These are phyloP conservation scores for Micrastur ruficollis DNA, from an alignment of 2,797 vertebrate species.

Conservation along the genomic window DNA sequence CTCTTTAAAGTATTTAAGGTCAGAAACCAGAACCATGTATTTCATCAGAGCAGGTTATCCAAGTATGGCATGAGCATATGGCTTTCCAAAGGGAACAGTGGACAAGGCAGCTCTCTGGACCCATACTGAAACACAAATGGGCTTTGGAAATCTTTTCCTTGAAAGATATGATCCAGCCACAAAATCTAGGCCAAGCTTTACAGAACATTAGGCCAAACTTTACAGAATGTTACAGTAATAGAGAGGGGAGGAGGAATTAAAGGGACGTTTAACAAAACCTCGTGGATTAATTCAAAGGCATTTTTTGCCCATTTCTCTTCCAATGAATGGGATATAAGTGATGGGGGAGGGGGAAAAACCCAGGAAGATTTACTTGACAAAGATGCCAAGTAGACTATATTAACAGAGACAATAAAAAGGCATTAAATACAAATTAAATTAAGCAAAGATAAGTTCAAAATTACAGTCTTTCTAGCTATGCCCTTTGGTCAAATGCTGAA, in stretches of 20 bases:
- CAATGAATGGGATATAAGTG: not conserved
- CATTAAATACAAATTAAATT: not conserved
- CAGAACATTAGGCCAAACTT: not conserved
- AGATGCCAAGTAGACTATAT: not conserved
- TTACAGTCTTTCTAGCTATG: not conserved
- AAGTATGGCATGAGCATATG: fast-evolving
- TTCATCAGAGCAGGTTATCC: not conserved
- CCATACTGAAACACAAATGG: not conserved
- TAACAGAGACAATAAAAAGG: not conserved
- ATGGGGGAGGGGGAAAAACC: not conserved
- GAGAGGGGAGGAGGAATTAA: not conserved
- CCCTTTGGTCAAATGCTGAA: not conserved
- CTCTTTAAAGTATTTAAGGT: not conserved
- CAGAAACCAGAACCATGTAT: fast-evolving
- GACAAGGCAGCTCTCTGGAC: not conserved
- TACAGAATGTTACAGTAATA: not conserved
- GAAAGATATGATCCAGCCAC: not conserved
- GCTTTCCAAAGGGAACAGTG: fast-evolving
- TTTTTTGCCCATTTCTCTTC: not conserved
- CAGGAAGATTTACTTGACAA: not conserved
- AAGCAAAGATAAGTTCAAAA: not conserved
- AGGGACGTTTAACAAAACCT: not conserved
- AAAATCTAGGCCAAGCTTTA: not conserved
- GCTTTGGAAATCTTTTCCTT: not conserved
- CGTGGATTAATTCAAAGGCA: not conserved